Base-by-base conservation (phyloP, 2,797 vertebrate species). In the Rhinatrema bivittatum region DNA sequence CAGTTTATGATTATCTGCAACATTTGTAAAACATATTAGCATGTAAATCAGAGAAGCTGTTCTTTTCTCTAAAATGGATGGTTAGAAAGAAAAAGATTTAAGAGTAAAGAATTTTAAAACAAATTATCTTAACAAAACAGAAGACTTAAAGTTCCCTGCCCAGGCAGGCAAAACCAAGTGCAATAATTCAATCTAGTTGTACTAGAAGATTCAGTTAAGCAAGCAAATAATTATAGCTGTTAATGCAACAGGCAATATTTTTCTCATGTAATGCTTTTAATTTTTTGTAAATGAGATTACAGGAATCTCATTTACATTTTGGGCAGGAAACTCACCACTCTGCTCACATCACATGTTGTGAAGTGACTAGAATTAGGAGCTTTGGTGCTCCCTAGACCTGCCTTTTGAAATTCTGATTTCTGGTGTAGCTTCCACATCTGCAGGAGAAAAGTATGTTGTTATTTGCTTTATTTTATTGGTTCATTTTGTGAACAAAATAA, bases 401-500 rank as follows among this genome's bases (percentile, higher is more conserved):
- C 87, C 91, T 91, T 97, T 94, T 84, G 92, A 87, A 87, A 94
- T 89, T 88, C 91, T 97, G 89, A 85, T 83, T 78, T 88, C 85
- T 78, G 82, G 84, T 70, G 85, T 70, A 78, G 79, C 88, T 85
- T 94, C 91, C 90, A 94, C 82, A 97, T 99, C 94, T 99, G 95
- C 82, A 87, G 92, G 84, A 97, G 82, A 97, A 93, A 96, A 92
- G 91, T 76, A 94, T 85, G 83, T 87, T 46, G 65, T 91, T 87
- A 91, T 79, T 87, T 73, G 73, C 54, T 61, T 46, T 60, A 46
- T 66, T 57, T 35, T n/a, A n/a, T n/a, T n/a, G n/a, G n/a, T n/a
- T n/a, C n/a, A n/a, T n/a, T n/a, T n/a, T n/a, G n/a, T n/a, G n/a
- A n/a, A n/a, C n/a, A n/a, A n/a, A n/a, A n/a, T n/a, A n/a, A n/a